Base-by-base conservation (phyloP, 2,888 invertebrate species). In the Theretra japonica region DNA sequence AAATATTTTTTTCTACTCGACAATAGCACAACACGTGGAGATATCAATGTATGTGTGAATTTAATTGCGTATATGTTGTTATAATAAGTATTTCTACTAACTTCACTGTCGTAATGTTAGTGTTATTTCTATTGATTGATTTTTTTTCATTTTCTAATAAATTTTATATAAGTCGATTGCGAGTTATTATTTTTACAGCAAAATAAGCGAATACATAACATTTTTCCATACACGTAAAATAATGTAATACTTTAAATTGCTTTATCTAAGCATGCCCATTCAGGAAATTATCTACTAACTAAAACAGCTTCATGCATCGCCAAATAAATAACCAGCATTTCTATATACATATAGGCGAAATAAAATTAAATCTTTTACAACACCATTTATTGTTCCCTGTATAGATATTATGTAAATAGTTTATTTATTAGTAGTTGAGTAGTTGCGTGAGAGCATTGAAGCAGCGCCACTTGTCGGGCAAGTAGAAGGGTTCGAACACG, bases 401-500 rank as follows among this genome's bases (percentile, higher is more conserved):
- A 57, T 17, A 73, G 70, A 73, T 57, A n/a, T n/a, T n/a, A 72
- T 72, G 28, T 70, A 74, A 23, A 25, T 4, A 56, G 15, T 48
- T 0, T 48, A 25, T 28, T 33, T 15, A 74, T 95, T 88, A 97
- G 88, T 97, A 99, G 75, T 97, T 95, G 1, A 98, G 85, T 0
- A 97, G 90, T 73, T 97, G 96, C 76, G 96, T 96, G 60, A 99
- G 94, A 0, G 97, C 98, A 72, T 97, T 96, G 74, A 97, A 95
- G 86, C 99, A 99, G 70, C 99, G 95, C 97, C 98, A 98, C 88
- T 97, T 98, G 89, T 98, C 97, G 0, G 99, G 99, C 78, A 99
- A 90, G 93, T 99, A 99, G 93, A 99, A 98, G 0, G 98, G 97
- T 90, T 99, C 99, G 91, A 97, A 99, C 68, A 99, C 96, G 91